Conservation (phyloP, 1,140 invertebrate species). For the Brachionus plicatilis region DNA sequence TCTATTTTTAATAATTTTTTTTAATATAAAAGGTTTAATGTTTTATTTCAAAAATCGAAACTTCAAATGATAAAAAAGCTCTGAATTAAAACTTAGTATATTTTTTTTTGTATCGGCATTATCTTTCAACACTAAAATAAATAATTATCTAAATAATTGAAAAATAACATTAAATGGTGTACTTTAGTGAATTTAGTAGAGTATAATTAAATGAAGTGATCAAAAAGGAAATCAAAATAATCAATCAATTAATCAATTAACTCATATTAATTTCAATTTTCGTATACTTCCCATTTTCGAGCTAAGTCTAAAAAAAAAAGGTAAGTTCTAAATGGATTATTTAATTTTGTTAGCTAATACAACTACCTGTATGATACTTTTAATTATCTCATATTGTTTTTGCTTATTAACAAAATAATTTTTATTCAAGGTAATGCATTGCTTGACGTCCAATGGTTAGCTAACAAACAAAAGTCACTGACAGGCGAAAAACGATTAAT, state of each 20-base stretch:
- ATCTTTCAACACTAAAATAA: not conserved
- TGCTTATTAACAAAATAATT: constrained; percentile 7
- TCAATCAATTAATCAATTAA: constrained; percentile 38
- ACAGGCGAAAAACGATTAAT: constrained; percentile 37
- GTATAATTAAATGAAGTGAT: constrained; percentile 25
- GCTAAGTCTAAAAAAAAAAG: not conserved
- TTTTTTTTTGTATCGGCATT: too few species aligned
- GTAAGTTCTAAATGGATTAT: constrained; percentile 37
- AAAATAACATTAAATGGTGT: not conserved
- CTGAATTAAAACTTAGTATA: too few species aligned
- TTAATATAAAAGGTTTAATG: too few species aligned
- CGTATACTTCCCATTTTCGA: not conserved
- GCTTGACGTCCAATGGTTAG: not conserved
- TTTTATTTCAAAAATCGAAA: too few species aligned
- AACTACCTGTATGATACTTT: constrained; percentile 26
- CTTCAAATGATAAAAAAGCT: too few species aligned
- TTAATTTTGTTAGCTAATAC: not conserved
- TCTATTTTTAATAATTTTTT: too few species aligned
- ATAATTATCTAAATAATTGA: not conserved
- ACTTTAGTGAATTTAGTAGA: not conserved
- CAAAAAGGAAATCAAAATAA: constrained; percentile 17
- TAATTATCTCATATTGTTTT: constrained; percentile 31
- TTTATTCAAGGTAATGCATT: not conserved
- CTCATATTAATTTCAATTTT: not conserved
- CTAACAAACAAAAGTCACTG: not conserved